Base-by-base conservation (phyloP, 2,888 invertebrate species). In the Sesia bembeciformis region DNA sequence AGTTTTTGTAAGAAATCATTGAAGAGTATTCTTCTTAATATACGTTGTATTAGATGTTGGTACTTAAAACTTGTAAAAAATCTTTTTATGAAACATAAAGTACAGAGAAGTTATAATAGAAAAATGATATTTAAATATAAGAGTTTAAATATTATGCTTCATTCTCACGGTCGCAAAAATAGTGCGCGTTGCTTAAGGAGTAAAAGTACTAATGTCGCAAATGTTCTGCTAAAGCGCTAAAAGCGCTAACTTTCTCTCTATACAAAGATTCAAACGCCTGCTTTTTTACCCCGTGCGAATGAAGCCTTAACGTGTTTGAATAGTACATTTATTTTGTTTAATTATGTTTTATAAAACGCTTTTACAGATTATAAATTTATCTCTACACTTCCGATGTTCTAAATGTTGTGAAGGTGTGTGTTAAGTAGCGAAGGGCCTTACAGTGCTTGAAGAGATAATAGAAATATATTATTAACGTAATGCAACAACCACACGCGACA, bases 31-130 rank as follows among this genome's bases (percentile, higher is more conserved):
- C 40, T 50, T 50, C 49, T 51, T 42, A 39, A 53, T 40, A 56
- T 54, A 54, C 54, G 58, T 62, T 78, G 75, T 77, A 76, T 72
- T 79, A 77, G 74, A 74, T 73, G 76, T 79, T 74, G 67, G 82
- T 83, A 84, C 83, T 82, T 83, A 84, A 84, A 72, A 66, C 63
- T 69, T 76, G 67, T 73, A 76, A 69, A 71, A 72, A 64, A 58
- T 62, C 74, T 78, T 75, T 67, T 70, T 64, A 61, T 72, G 60
- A 70, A 62, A 50, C 5, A 39, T 72, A 62, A 66, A 55, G 49
- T 81, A 78, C 74, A 76, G 70, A 76, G 73, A 23, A 68, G 70
- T 66, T 70, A 72, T 72, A 76, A 67, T 67, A 74, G 59, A 49
- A 62, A 77, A 70, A 39, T 68, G 64, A 72, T 78, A 78, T 77